These are phyloP conservation scores for Synanceia verrucosa DNA, from an alignment of 2,797 vertebrate species.

Conservation along the genomic window DNA sequence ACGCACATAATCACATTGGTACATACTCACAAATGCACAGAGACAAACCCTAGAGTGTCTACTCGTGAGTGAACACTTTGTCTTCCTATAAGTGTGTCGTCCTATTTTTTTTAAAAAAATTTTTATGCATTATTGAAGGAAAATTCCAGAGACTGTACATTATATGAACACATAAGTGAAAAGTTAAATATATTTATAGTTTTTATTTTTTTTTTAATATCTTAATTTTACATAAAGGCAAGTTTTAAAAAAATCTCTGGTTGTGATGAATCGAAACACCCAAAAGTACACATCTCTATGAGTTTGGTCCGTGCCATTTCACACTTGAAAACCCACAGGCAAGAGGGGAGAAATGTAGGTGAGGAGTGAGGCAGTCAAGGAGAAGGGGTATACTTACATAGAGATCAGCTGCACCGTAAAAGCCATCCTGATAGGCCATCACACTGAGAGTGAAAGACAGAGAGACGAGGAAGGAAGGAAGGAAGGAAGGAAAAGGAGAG, in stretches of 20 bases:
- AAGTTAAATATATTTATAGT: background rate
- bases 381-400: constrained; percentile 94
- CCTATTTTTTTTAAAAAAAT: background rate
- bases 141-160: background rate
- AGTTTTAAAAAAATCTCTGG: background rate
- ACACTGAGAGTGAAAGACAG: constrained; percentile 89
- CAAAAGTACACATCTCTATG: constrained; percentile 72
- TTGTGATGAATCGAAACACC: constrained; percentile 32
- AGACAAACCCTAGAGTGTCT: constrained; percentile 78
- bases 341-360: constrained; percentile 60
- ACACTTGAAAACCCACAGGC: constrained; percentile 77
- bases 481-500: constrained; percentile 20
- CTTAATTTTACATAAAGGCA: background rate
- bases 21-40: constrained; percentile 72
- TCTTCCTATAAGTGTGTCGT: constrained; percentile 9
- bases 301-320: constrained; percentile 65
- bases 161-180: background rate
- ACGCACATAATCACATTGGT: constrained; percentile 68
- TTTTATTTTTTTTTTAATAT: background rate
- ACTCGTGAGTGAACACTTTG: constrained; percentile 56
- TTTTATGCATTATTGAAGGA: background rate
- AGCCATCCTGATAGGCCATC: constrained; percentile 99
- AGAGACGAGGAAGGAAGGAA: constrained; percentile 1
- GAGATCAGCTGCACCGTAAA: constrained; percentile 98
- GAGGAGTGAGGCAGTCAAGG: constrained; percentile 59